Evolutionary conservation across 1,140 invertebrate species (phyloP), one percentile per base, ranked within the genome.

Genomic region (Procambarus virginalis): DNA sequence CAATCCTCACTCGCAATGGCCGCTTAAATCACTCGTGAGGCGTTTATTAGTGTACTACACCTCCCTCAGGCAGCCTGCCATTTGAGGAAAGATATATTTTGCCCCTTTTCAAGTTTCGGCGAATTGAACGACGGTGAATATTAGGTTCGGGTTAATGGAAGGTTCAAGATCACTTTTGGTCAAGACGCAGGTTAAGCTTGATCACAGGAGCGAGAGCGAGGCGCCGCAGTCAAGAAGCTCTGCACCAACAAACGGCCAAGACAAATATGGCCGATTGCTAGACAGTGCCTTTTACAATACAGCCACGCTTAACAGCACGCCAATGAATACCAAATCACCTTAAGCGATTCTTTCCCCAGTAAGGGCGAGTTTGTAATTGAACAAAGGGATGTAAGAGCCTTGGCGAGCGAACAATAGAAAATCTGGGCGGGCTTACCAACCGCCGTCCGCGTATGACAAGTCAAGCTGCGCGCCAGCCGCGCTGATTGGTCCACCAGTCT

Each of bases 281-380:
- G 88, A 89, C 88, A 84, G 70, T 78, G 88, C 76, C 70, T 89
- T 87, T 89, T 84, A 89, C 88, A 84, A 68, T 84, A 89, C 81
- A 58, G 73, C 87, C 87, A 78, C 79, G 73, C 88, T 89, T 84
- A 89, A 84, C 81, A 89, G 88, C 73, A 49, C 81, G 82, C 70
- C 81, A 73, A 89, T 89, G 88, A 89, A 89, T 89, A 89, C 88
- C 88, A 89, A 84, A 89, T 89, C 88, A 84, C 88, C 88, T 89
- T 89, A 89, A 89, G 88, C 88, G 88, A 84, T 89, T 89, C 88
- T 84, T 78, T 84, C 81, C 75, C 88, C 88, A 83, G 60, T 89
- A 89, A 89, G 81, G 88, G 88, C 73, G 80, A 89, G 81, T 89
- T 89, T 89, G 75, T 84, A 80, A 84, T 89, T 79, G 88, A 89